Conservation (phyloP, 2,797 vertebrate species). For the Taenioides sp. region DNA sequence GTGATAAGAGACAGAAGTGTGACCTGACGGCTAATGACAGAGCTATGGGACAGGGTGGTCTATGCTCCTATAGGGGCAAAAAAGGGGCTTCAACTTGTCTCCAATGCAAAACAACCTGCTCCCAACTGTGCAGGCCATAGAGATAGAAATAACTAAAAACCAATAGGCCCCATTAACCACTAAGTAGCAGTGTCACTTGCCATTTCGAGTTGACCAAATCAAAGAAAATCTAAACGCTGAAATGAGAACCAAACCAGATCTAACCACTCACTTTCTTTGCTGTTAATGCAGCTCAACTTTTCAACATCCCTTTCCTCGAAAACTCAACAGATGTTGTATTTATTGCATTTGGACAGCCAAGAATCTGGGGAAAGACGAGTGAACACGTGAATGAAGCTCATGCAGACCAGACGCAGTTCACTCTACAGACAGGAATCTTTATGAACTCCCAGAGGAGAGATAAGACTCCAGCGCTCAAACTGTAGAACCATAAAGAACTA, state of each 20-base stretch:
- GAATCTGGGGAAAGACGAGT: constrained; percentile 63
- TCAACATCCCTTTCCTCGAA: constrained; percentile 62
- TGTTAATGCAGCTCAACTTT: constrained; percentile 42
- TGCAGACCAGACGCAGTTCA: constrained; percentile 51
- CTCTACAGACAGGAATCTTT: constrained; percentile 56
- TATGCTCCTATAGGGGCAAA: constrained; percentile 42
- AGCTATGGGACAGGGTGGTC: constrained; percentile 46
- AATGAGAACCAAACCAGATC: constrained; percentile 40
- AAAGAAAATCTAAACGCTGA: constrained; percentile 42
- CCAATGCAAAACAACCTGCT: constrained; percentile 43
- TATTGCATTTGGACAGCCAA: constrained; percentile 61
- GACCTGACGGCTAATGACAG: constrained; percentile 61
- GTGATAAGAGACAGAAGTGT: constrained; percentile 59
- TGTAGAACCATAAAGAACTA: constrained; percentile 41
- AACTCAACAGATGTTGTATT: constrained; percentile 70
- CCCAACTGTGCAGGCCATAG: constrained; percentile 10
- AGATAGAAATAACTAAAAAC: constrained; percentile 41
- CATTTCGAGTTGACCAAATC: constrained; percentile 41
- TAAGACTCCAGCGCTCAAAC: constrained; percentile 49
- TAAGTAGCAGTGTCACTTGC: constrained; percentile 35
- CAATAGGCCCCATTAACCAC: constrained; percentile 42
- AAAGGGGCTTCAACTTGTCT: constrained; percentile 44
- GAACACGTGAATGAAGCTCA: constrained; percentile 50
- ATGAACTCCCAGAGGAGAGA: constrained; percentile 57
- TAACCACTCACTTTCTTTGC: constrained; percentile 38